Evolutionary conservation across 2,113 vertebrate species (phyloP).

Genomic region (Burhinus bistriatus): DNA sequence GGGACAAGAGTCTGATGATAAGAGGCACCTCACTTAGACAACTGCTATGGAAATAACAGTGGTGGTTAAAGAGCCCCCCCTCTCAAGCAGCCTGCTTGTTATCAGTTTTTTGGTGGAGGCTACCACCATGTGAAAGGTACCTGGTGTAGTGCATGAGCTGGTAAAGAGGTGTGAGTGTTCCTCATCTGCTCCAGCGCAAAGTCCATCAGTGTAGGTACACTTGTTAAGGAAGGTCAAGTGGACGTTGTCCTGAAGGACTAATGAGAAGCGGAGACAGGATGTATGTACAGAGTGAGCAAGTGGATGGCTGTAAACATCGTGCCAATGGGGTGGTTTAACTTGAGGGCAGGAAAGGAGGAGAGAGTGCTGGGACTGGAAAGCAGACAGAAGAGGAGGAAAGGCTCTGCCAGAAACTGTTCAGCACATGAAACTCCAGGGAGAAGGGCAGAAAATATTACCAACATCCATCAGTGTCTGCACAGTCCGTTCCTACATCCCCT

Average conservation of each 20-base stretch:
- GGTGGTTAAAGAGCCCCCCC: neutral
- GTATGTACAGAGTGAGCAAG: neutral
- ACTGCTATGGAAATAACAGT: neutral
- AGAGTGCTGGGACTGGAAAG: neutral
- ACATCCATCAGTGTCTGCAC: neutral
- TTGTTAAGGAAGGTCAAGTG: neutral
- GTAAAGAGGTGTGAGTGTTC: neutral
- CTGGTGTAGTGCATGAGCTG: neutral
- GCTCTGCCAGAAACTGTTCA: neutral
- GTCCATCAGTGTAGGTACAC: rapidly evolving
- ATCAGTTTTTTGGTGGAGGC: neutral
- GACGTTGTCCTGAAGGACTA: neutral
- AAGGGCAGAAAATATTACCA: neutral
- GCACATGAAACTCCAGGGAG: neutral
- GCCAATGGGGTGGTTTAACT: neutral
- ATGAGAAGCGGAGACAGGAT: neutral
- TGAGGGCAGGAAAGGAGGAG: neutral
- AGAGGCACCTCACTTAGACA: neutral
- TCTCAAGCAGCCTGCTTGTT: neutral
- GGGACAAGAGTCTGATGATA: neutral
- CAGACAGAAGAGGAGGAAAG: neutral
- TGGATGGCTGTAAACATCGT: neutral
- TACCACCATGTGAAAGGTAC: neutral
- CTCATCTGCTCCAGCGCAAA: neutral
- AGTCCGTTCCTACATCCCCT: neutral